Percentiles rank a stretch among this genome's conserved stretches.
phyloP scores from a whole-genome alignment of 2,888 invertebrate species.

The Hirtodrosophila alboralis region DNA sequence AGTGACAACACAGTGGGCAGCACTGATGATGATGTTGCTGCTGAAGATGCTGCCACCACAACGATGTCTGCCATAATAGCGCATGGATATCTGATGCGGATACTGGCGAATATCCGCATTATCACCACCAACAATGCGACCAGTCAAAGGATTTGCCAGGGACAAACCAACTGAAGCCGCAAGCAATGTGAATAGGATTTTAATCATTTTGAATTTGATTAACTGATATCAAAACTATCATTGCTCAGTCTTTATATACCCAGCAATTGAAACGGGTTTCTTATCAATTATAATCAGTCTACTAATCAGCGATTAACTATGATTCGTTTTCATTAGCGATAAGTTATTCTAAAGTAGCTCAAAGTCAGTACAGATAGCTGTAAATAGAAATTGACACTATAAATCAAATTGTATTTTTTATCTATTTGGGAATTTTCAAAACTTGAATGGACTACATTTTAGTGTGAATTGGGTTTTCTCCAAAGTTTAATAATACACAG shows the following conservation, averaged over 20 bases:
- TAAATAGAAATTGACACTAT: conserved; percentile 1
- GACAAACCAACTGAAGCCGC: conserved; percentile 1
- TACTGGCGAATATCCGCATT: conserved; percentile 46
- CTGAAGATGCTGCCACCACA: conserved; percentile 70
- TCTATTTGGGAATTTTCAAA: not conserved
- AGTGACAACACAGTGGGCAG: conserved; percentile 68
- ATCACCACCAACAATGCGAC: conserved; percentile 66
- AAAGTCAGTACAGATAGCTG: conserved; percentile 6
- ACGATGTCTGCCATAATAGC: conserved; percentile 64
- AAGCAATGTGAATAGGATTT: conserved; percentile 29
- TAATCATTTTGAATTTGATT: conserved; percentile 33
- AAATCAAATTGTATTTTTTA: conserved; percentile 5
- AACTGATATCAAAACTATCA: not conserved
- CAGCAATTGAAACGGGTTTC: not conserved
- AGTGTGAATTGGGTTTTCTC: conserved; percentile 8
- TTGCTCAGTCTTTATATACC: conserved; percentile 2
- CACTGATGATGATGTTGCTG: conserved; percentile 61
- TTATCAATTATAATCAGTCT: conserved; percentile 14
- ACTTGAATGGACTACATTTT: too few species aligned
- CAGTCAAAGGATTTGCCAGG: conserved; percentile 43
- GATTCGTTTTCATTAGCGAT: too few species aligned
- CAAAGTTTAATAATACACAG: too few species aligned
- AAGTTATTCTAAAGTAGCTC: too few species aligned
- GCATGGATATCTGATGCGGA: conserved; percentile 76
- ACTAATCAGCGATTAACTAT: conserved; percentile 10